phyloP scores from a whole-genome alignment of 2,888 invertebrate genomes.

The Heteromyza rotundicornis region DNA sequence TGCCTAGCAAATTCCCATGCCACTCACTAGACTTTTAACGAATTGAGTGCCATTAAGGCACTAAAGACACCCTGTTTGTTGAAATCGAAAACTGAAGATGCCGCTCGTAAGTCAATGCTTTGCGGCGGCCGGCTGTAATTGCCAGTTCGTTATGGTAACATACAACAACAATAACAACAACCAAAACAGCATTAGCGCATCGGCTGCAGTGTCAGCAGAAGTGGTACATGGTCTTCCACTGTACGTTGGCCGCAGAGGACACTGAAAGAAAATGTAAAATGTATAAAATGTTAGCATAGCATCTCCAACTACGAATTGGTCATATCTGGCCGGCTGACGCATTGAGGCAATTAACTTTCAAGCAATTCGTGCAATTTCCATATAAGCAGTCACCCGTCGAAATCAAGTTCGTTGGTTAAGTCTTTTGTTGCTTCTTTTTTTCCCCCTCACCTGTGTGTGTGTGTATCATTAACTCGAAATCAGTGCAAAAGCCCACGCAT shows the following conservation, averaged over 20 bases:
- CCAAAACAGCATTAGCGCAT: background rate
- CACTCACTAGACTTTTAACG: no score
- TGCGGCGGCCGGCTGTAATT: background rate
- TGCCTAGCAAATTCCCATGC: no score
- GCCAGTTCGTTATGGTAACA: no score
- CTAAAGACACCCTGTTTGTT: background rate
- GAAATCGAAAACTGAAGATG: background rate
- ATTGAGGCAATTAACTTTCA: background rate
- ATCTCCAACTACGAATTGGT: no score
- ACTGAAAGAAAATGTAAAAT: no score
- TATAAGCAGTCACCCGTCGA: background rate
- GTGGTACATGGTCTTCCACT: background rate
- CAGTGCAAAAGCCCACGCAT: background rate
- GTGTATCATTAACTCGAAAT: no score
- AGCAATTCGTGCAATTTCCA: background rate
- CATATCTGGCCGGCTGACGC: background rate
- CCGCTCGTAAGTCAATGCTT: background rate
- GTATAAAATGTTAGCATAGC: no score
- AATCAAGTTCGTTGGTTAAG: background rate
- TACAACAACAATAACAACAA: background rate
- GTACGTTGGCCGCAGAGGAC: background rate
- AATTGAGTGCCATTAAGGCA: background rate
- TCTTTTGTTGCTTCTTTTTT: no score
- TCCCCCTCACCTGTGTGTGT: no score
- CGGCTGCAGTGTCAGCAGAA: slow-evolving; percentile 15